Evolutionary conservation across 1,140 invertebrate species (phyloP), one percentile per base, ranked within the genome.

Genomic region (Papilio aristodemus): DNA sequence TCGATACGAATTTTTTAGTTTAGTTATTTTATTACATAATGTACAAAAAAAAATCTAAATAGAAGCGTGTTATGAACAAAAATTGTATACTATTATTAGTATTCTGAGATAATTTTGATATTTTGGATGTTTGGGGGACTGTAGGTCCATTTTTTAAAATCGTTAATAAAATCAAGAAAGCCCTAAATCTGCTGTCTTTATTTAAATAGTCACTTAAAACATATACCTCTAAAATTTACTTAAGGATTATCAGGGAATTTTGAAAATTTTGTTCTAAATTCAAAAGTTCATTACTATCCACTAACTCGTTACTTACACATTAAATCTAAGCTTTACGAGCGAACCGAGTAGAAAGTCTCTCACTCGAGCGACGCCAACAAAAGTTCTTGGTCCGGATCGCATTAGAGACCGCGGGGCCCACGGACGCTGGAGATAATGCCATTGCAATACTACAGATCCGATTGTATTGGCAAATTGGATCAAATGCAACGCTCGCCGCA

Each of bases 391-490:
- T 77, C 69, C 71, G 73, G 76, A 84, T 85, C 84, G 83, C 81
- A 87, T 89, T 89, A 90, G 84, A 85, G 81, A 78, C 78, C 79
- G 80, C 77, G 67, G 75, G 72, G 82, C 77, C 83, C 84, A 83
- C 79, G 77, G 71, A 72, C 70, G 71, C 62, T 73, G 76, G 71
- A 86, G 87, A 91, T 87, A 91, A 91, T 89, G 84, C 87, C 84
- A 89, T 83, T 88, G 84, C 86, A 87, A 90, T 89, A 89, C 83
- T 78, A 78, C 74, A 81, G 84, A 91, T 91, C 83, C 85, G 89
- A 92, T 92, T 92, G 88, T 91, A 89, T 91, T 89, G 86, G 87
- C 83, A 92, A 92, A 92, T 92, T 92, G 91, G 87, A 92, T 92
- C 87, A 91, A 91, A 91, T 91, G 89, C 90, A 91, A 79, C 85